phyloP scores from a whole-genome alignment of 1,140 invertebrate genomes.

The Thaumetopoea pityocampa region DNA sequence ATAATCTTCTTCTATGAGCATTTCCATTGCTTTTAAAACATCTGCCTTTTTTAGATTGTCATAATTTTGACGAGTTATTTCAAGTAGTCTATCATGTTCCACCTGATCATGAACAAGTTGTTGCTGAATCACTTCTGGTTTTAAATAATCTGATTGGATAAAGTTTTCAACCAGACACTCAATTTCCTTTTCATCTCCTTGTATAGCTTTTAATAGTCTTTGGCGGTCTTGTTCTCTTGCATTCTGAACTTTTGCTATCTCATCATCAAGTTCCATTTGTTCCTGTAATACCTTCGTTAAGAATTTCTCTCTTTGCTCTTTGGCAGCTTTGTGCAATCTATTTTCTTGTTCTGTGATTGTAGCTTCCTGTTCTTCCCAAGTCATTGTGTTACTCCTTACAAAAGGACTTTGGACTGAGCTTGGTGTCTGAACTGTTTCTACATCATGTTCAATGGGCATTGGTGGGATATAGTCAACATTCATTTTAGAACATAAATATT shows the following conservation, averaged over 20 bases:
- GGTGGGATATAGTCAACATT: constrained; percentile 57
- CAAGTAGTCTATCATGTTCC: constrained; percentile 78
- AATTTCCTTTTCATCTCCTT: constrained; percentile 79
- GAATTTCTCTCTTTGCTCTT: constrained; percentile 75
- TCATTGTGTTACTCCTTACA: constrained; percentile 38
- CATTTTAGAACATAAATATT: constrained; percentile 78
- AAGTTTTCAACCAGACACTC: constrained; percentile 81
- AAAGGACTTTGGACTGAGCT: constrained; percentile 43
- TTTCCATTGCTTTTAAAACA: constrained; percentile 80
- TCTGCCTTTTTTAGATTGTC: constrained; percentile 73
- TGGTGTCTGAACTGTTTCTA: constrained; percentile 28
- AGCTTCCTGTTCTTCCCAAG: constrained; percentile 71
- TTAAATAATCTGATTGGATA: constrained; percentile 75
- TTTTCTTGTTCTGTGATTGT: constrained; percentile 59
- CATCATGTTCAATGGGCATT: constrained; percentile 21
- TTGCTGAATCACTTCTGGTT: constrained; percentile 77
- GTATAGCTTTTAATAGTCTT: constrained; percentile 77
- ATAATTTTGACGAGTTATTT: constrained; percentile 74
- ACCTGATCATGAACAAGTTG: constrained; percentile 80
- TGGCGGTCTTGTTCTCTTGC: constrained; percentile 79
- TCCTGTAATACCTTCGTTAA: constrained; percentile 78
- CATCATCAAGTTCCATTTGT: constrained; percentile 79
- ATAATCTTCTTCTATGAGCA: constrained; percentile 80
- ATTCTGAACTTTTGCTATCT: constrained; percentile 81
- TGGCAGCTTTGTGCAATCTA: constrained; percentile 64